These are phyloP conservation scores for Malacoctenus gilli DNA, from an alignment of 2,797 vertebrate genomes.

Conservation along the genomic window DNA sequence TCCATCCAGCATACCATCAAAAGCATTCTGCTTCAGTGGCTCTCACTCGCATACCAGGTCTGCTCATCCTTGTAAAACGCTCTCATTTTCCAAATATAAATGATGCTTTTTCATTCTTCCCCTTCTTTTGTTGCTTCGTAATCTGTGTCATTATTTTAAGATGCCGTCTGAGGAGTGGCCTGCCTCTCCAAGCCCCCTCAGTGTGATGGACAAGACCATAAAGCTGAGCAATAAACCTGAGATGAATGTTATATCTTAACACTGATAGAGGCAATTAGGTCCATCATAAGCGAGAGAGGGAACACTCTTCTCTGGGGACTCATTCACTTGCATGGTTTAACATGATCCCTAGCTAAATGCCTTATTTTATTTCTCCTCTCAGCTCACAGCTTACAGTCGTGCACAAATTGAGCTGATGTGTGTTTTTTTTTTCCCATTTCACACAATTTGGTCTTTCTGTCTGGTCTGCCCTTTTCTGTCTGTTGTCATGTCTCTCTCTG, in stretches of 20 bases:
- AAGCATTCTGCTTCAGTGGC: slow-evolving; percentile 35
- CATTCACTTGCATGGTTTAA: slow-evolving; percentile 73
- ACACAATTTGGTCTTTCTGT: slow-evolving; percentile 62
- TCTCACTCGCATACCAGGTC: slow-evolving; percentile 39
- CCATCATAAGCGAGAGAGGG: slow-evolving; percentile 69
- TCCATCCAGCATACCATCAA: slow-evolving; percentile 53
- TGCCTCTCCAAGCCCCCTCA: slow-evolving; percentile 63
- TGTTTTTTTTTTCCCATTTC: slow-evolving; percentile 25
- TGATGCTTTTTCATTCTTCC: background rate
- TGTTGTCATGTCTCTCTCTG: slow-evolving; percentile 37
- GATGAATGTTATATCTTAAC: slow-evolving; percentile 79
- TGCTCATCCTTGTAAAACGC: slow-evolving; percentile 31
- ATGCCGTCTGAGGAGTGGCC: slow-evolving; percentile 55
- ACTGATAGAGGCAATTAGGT: slow-evolving; percentile 81
- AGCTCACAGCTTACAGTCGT: slow-evolving; percentile 58
- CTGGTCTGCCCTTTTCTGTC: slow-evolving; percentile 66
- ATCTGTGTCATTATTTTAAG: slow-evolving; percentile 68
- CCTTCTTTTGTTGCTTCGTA: slow-evolving; percentile 32
- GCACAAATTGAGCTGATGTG: slow-evolving; percentile 66
- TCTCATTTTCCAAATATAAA: slow-evolving; percentile 51
- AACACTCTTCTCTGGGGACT: slow-evolving; percentile 66
- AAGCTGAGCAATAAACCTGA: slow-evolving; percentile 72
- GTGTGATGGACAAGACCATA: slow-evolving; percentile 71
- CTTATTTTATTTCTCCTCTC: slow-evolving; percentile 71
- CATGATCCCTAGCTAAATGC: slow-evolving; percentile 72